Evolutionary conservation across 2,113 vertebrate genomes (phyloP), one percentile per base, ranked within the genome.

Genomic region (Vulpes vulpes): DNA sequence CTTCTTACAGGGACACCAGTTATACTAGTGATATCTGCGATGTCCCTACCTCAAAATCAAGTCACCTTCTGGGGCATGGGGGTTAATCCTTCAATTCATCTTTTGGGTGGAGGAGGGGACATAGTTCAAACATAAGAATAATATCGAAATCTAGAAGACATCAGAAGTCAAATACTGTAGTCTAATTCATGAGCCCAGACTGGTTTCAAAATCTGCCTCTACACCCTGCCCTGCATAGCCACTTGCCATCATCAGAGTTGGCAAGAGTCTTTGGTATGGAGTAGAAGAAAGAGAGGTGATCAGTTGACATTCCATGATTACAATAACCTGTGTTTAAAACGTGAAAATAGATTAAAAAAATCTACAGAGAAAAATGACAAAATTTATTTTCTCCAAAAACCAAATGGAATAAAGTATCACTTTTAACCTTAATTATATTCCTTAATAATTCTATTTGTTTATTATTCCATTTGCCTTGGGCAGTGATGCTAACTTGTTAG

Each of bases 341-440:
- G 0, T 55, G 65, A 60, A n/a, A 90, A 49, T 25, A 43, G 27
- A 20, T 95, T 53, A 32, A 87, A 94, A 60, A 32, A 87, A 94
- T 83, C 91, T 69, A 59, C 43, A 35, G 49, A 55, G 60, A 87
- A 96, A 90, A 93, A 49, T n/a, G 65, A 43, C 11, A 49, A 93
- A 62, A 35, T 11, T 43, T 71, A 76, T 71, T 84, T n/a, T 81
- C 79, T 49, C 65, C 38, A 60, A 55, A 91, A 91, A 78, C 25
- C 51, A 6, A 91, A 78, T 88, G 59, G 25, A 69, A 19, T 38
- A 22, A 53, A 90, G 74, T 73, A 89, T 59, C 15, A 4, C 62
- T 89, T 88, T 74, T 91, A 83, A 90, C 62, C 85, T 96, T 91
- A 79, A 92, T 71, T 89, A 82, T 27, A 55, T 67, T 91, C 71